Base-by-base conservation (phyloP, 2,888 invertebrate genomes). In the Brachyopa scutellaris region DNA sequence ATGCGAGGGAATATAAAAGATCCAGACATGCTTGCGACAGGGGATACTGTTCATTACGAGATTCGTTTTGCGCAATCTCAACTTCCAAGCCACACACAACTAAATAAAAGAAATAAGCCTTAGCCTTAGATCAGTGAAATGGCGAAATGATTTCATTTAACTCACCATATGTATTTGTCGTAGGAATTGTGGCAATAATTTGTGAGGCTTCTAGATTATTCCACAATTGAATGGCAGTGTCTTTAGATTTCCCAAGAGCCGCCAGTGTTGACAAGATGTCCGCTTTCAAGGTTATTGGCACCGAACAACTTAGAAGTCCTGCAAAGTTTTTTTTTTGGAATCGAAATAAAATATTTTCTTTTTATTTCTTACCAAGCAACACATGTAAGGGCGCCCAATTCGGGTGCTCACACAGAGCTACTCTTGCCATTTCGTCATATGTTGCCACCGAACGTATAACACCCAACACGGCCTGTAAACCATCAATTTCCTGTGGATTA, bases 1-100 rank as follows among this genome's bases (percentile, higher is more conserved):
- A 92, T 11, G 96, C 94, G 59, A 99, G 91, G 0, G 94, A 92
- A 84, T 95, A 93, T 13, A 99, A 88, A 6, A 98, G 92, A 59
- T 92, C 90, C 5, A 99, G 91, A 88, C 97, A 94, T 1, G 97
- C 96, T 83, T 94, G 92, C 0, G 97, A 97, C 78, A 99, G 90
- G 0, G 97, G 96, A 91, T 97, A 99, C 84, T 96, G 95, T 88
- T 98, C 98, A 88, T 95, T 93, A 47, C 97, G 93, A 3, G 97
- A 94, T 89, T 99, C 99, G 67, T 97, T 95, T 91, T 99, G 98
- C 82, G 96, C 96, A 23, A 99, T 91, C 90, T 99, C 99, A 0
- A 95, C 95, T 90, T 95, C 93, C 61, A 96, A 92, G 2, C 94
- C 95, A 55, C 92, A 88, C 3, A 85, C 80, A 1, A 85, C 87